These are phyloP conservation scores for Corydoras sp. DNA, from an alignment of 2,113 vertebrate genomes.

Conservation along the genomic window DNA sequence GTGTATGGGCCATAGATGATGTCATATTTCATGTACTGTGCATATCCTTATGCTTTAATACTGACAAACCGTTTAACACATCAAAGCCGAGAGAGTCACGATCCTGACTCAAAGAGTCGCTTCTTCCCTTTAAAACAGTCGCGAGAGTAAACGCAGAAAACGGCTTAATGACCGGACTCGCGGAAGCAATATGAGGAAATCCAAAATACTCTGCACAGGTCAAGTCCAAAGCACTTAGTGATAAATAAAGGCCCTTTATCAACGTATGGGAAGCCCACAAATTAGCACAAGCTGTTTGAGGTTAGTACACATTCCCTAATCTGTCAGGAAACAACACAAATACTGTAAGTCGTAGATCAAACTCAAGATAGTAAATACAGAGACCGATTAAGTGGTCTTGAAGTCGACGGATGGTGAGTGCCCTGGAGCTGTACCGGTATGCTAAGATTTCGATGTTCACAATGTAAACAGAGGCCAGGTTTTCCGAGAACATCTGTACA, in stretches of 20 bases:
- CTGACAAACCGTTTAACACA: background rate
- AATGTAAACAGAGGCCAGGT: no score
- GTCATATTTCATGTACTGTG: no score
- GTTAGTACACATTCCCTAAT: constrained; percentile 31
- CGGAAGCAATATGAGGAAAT: background rate
- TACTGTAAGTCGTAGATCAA: constrained; percentile 19
- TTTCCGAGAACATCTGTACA: no score
- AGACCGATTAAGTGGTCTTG: background rate
- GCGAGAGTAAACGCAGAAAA: background rate
- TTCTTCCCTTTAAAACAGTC: background rate
- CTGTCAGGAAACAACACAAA: background rate
- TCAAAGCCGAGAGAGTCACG: background rate
- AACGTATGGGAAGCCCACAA: constrained; percentile 10
- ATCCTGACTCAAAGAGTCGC: no score
- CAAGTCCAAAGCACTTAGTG: constrained; percentile 30
- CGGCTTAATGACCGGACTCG: background rate
- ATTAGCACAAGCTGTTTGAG: constrained; percentile 18
- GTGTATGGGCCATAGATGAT: background rate
- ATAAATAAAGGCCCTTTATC: constrained; percentile 27
- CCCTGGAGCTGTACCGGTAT: background rate
- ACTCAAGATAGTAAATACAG: constrained; percentile 14
- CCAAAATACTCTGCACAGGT: background rate
- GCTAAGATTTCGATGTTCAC: background rate
- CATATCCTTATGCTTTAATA: background rate
- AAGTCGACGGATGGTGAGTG: background rate